A percentile compares a stretch with the other conserved stretches of the same genome.
Conservation (phyloP, 1,140 invertebrate species). For the Branchinecta lynchi region DNA sequence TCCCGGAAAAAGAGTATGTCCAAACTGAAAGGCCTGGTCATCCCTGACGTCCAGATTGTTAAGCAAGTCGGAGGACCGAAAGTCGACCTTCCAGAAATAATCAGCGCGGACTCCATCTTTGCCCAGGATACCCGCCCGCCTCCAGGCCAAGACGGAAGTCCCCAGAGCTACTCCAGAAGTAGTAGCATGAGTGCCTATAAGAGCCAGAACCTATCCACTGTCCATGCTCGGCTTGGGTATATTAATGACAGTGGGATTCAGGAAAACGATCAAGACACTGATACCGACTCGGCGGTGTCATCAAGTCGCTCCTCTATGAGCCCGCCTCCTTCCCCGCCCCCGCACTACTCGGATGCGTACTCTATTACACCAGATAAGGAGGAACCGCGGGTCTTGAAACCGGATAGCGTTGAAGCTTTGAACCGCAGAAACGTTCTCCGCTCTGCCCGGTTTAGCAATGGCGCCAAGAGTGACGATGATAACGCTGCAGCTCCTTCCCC, state of each 20-base stretch:
- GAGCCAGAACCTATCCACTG: slow-evolving; percentile 3
- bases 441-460: slow-evolving; percentile 66
- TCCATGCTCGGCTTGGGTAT: slow-evolving; percentile 17
- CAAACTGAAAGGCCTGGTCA: slow-evolving; percentile 65
- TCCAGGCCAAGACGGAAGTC: slow-evolving; percentile 4
- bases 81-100: slow-evolving; percentile 52
- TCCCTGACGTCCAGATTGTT: slow-evolving; percentile 51
- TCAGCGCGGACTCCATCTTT: slow-evolving; percentile 41
- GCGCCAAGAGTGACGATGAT: slow-evolving; percentile 25
- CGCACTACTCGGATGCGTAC: slow-evolving; percentile 32
- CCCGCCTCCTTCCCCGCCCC: slow-evolving; percentile 36
- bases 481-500: neutral
- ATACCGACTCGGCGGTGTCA: slow-evolving; percentile 59
- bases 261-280: slow-evolving; percentile 17
- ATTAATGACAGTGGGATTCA: slow-evolving; percentile 23
- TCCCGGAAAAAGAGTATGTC: slow-evolving; percentile 60
- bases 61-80: slow-evolving; percentile 33
- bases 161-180: slow-evolving; percentile 10
- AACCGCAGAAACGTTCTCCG: slow-evolving; percentile 71
- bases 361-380: slow-evolving; percentile 34
- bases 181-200: neutral
- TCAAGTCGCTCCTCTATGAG: slow-evolving; percentile 42
- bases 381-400: slow-evolving; percentile 45
- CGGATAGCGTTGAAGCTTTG: slow-evolving; percentile 57
- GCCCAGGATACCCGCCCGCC: neutral